phyloP scores from a whole-genome alignment of 2,113 vertebrate genomes.

The Microtus ochrogaster region DNA sequence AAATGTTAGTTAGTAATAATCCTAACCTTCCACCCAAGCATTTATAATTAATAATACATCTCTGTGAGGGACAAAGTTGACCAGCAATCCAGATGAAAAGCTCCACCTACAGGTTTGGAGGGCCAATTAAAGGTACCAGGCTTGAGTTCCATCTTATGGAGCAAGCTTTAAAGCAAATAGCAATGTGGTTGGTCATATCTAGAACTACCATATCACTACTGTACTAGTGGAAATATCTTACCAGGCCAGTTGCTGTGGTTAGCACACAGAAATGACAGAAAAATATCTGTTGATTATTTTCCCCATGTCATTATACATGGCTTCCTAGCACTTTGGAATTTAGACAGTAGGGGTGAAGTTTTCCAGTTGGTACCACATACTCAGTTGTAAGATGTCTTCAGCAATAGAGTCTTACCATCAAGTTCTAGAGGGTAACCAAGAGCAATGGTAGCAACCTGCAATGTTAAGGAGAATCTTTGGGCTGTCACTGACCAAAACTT shows the following conservation, averaged over 20 bases:
- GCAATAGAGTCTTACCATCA: neutral
- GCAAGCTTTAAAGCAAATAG: neutral
- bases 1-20: too few relatives aligned
- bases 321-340: neutral
- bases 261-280: neutral
- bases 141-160: neutral
- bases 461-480: neutral
- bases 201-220: neutral
- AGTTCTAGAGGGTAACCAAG: neutral
- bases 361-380: neutral
- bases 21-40: too few relatives aligned
- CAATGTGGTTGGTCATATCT: neutral
- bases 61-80: neutral
- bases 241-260: neutral
- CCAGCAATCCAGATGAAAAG: too few relatives aligned
- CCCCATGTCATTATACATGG: too few relatives aligned
- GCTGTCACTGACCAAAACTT: neutral
- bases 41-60: neutral
- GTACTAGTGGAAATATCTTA: neutral
- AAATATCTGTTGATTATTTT: neutral
- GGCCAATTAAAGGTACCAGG: neutral
- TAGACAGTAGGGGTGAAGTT: neutral
- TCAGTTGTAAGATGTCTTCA: neutral
- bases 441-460: neutral
- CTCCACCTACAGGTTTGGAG: too few relatives aligned